Evolutionary conservation across 2,797 vertebrate species (phyloP), one percentile per base, ranked within the genome.

Genomic region (Babyrousa celebensis): DNA sequence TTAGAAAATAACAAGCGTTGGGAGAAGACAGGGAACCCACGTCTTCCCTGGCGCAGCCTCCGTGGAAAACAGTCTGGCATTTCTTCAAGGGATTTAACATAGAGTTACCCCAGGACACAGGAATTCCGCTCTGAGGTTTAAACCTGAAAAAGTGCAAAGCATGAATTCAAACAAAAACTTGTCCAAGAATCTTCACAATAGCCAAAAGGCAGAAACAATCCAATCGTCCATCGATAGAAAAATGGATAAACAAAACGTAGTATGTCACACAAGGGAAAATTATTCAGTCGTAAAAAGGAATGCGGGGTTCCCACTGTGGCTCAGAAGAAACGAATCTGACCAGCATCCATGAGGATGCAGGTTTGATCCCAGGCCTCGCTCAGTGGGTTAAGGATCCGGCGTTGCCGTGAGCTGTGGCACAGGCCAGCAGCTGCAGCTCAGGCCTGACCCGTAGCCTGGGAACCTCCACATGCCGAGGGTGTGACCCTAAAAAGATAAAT

Each of bases 241-340:
- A 91, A 79, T 72, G 48, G 74, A 58, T 91, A 86, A 86, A 74
- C 18, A 86, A 86, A 80, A 80, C 60, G 25, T 68, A 52, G 5
- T 58, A 25, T 58, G 43, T 36, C 48, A 60, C n/a, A 25, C 18
- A n/a, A 23, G 67, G 40, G 52, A 82, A 60, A 60, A 87, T 29
- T 82, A 71, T 14, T 85, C 56, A 36, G 23, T 29, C 36, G 67
- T 72, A 43, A n/a, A 91, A 91, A 40, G 52, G 60, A 91, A 67
- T 29, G 32, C 40, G 43, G 43, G 9, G 43, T 48, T 48, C 9
- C 43, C 9, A 10, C 9, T 48, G 43, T 48, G 43, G 43, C 43
- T 48, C 43, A 48, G 43, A 48, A 10, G 43, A 48, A 48, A 48
- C 1, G 43, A 48, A 48, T 48, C 43, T 6, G 43, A 48, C 4